Percentiles rank a stretch among this genome's conserved stretches.
These are phyloP conservation scores for Xiphorhynchus elegans DNA, from an alignment of 2,113 vertebrate species.

Conservation along the genomic window DNA sequence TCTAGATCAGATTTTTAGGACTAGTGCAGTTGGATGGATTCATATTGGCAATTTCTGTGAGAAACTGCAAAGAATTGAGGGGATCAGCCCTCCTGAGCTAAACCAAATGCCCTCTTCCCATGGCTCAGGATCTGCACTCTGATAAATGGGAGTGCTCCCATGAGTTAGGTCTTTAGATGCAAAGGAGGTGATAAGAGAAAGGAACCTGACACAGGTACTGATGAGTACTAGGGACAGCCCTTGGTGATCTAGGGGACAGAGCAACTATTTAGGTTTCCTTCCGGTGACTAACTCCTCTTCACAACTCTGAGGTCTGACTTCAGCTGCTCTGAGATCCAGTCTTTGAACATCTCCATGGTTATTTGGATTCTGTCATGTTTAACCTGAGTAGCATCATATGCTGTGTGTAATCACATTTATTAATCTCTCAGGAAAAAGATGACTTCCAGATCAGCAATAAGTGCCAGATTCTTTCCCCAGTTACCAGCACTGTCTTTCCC, in stretches of 20 bases:
- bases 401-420: neutral
- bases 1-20: neutral
- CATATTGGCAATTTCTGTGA: neutral
- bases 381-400: neutral
- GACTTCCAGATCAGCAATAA: neutral
- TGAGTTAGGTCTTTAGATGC: neutral
- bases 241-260: neutral
- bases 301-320: neutral
- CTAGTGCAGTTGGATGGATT: neutral
- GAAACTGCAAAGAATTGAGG: neutral
- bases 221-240: neutral
- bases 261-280: neutral
- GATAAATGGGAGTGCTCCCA: neutral
- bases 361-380: neutral
- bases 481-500: neutral
- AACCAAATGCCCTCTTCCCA: neutral
- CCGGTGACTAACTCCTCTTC: neutral
- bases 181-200: neutral
- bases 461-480: neutral
- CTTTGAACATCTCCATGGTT: neutral
- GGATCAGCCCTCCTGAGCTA: neutral
- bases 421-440: neutral
- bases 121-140: neutral
- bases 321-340: neutral
- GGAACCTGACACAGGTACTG: neutral